These are phyloP conservation scores for Neelides folsomi DNA, from an alignment of 2,888 invertebrate genomes.

Conservation along the genomic window DNA sequence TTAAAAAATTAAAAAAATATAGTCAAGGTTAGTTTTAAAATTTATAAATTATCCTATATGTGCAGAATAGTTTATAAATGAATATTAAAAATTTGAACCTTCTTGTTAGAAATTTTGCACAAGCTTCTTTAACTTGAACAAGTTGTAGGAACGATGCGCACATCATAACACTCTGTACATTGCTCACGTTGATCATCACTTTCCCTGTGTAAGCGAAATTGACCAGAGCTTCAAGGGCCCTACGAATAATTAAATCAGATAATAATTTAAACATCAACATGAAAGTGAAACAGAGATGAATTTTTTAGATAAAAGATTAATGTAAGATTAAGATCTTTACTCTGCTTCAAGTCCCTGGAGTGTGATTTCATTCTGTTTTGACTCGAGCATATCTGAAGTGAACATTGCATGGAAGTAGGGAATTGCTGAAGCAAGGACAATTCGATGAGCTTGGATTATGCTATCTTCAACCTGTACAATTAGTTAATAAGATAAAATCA, in stretches of 20 bases:
- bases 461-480: constrained; percentile 55
- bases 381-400: constrained; percentile 73
- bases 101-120: constrained; percentile 63
- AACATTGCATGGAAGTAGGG: constrained; percentile 88
- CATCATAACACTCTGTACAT: constrained; percentile 72
- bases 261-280: neutral
- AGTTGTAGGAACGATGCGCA: constrained; percentile 71
- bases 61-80: too few species aligned
- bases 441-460: constrained; percentile 64
- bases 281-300: neutral
- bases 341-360: constrained; percentile 67
- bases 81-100: constrained; percentile 46
- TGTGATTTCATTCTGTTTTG: constrained; percentile 62
- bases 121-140: constrained; percentile 64
- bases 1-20: too few species aligned
- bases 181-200: constrained; percentile 59
- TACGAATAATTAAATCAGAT: constrained; percentile 37
- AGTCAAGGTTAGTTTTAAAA: too few species aligned
- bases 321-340: constrained; percentile 42
- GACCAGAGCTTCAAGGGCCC: constrained; percentile 64
- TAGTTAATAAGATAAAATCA: constrained; percentile 15
- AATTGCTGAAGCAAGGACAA: constrained; percentile 70
- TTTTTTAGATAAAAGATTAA: neutral
- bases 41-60: too few species aligned
- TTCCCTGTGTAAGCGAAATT: constrained; percentile 74